Base-by-base conservation (phyloP, 2,888 invertebrate genomes). In the Eupithecia inturbata region DNA sequence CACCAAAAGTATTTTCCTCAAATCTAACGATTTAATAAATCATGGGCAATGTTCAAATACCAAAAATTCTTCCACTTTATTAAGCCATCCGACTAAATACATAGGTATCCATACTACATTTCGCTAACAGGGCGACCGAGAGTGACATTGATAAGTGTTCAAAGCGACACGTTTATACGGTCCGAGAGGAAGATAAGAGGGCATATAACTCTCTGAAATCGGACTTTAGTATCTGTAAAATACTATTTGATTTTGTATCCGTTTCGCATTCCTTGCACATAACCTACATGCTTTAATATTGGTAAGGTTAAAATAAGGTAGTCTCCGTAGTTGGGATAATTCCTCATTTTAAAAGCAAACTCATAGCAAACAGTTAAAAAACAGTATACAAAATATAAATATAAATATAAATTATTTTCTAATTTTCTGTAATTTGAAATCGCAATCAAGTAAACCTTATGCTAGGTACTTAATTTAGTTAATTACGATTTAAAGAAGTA, bases 71-170 rank as follows among this genome's bases (percentile, higher is more conserved):
- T 89, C 88, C 84, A 88, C 89, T 88, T 87, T 89, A 88, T 85
- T 88, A 82, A 83, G 86, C 82, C 82, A 76, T 83, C 85, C 89
- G 89, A 91, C 88, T 90, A 91, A 57, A 92, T 92, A 87, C 79
- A 75, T 82, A 64, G 84, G 84, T 78, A 82, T 81, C 82, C 71
- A 83, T 85, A 87, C 85, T 86, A 88, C 88, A 86, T 89, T 90
- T 87, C 86, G 86, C 85, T 90, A 87, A 86, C 85, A 84, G 82
- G 83, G 85, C 85, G 83, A 87, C 88, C 88, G 85, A 87, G 88
- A 86, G 80, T 86, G 89, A 90, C 91, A 84, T 88, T 90, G 90
- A 90, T 89, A 89, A 89, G 89, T 91, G 87, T 88, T 87, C 88
- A 81, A 88, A 85, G 85, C 85, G 87, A 87, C 88, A 88, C 85